A percentile compares a stretch with the other conserved stretches of the same genome.
Evolutionary conservation across 1,140 invertebrate species (phyloP).

Genomic region (Platorchestia sp.): DNA sequence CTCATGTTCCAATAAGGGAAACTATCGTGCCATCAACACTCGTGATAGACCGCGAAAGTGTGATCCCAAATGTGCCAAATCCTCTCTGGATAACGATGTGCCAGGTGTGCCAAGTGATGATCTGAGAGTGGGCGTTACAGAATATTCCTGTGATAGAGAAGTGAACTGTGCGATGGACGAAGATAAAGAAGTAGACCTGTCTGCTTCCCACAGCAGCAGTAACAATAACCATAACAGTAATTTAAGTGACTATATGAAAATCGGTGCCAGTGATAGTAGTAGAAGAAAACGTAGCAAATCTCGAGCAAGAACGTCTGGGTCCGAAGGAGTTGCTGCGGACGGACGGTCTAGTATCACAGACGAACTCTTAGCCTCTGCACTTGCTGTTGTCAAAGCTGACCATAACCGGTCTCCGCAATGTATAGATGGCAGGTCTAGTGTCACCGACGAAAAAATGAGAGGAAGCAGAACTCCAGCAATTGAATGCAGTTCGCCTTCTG

Average conservation of each 20-base stretch:
- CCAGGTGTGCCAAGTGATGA: conserved; percentile 11
- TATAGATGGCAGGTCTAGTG: conserved; percentile 59
- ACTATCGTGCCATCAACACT: conserved; percentile 51
- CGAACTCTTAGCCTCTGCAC: conserved; percentile 12
- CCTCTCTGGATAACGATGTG: neutral
- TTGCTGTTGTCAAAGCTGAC: neutral
- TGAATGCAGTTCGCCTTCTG: conserved; percentile 58
- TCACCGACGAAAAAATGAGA: conserved; percentile 61
- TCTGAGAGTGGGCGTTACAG: neutral
- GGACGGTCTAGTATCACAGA: conserved; percentile 62
- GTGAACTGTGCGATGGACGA: conserved; percentile 35
- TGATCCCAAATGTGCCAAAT: conserved; percentile 41
- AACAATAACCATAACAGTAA: conserved; percentile 59
- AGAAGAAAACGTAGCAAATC: conserved; percentile 53
- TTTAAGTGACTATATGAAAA: conserved; percentile 58
- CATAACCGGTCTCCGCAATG: conserved; percentile 12
- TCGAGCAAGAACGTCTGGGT: conserved; percentile 57
- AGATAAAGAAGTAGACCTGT: neutral
- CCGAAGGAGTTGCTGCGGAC: conserved; percentile 49
- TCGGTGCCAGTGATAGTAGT: conserved; percentile 59
- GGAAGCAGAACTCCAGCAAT: conserved; percentile 58
- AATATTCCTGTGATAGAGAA: neutral
- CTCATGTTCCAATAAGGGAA: conserved; percentile 20
- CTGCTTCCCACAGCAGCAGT: conserved; percentile 23
- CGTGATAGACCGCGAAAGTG: conserved; percentile 18